Evolutionary conservation across 2,888 invertebrate species (phyloP), one percentile per base, ranked within the genome.

Genomic region (Timema cristinae): DNA sequence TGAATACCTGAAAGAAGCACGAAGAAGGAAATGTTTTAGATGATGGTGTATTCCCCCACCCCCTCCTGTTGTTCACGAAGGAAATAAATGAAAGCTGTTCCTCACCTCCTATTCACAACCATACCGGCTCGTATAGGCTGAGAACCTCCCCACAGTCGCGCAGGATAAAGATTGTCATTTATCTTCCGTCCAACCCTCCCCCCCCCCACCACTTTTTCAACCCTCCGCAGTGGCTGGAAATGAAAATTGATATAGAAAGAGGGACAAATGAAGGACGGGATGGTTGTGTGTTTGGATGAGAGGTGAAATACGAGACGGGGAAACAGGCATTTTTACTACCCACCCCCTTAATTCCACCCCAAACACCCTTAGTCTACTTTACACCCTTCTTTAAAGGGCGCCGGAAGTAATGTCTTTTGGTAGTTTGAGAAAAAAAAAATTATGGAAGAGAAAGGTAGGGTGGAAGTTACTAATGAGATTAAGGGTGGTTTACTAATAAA

Each of bases 241-340:
- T 73, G 73, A 73, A 73, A 73, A 73, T 73, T 73, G 73, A 73
- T 73, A 74, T 72, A 71, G 74, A 70, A 72, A 66, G 73, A 71
- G 72, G 59, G 68, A 49, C 63, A 72, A 73, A 72, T 73, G 73
- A 73, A 72, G 72, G 71, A 69, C 69, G 51, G 13, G 69, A 54
- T 63, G 52, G 50, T 51, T 68, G 69, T 56, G 47, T 50, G 70
- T 67, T 70, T 68, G 71, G 71, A 73, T 71, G 69, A 56, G 68
- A 73, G 51, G 66, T 67, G 54, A 67, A 70, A 72, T 56, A 66
- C 50, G 70, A 59, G n/a, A 70, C 63, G 51, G 69, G 66, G 15
- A 59, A 66, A 48, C 50, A 70, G 61, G 73, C 51, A 72, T 66
- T 68, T 71, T 68, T 71, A 52, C 56, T 69, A 47, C 71, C 71